Conservation (phyloP, 2,888 invertebrate genomes). For the Pristionchus exspectatus region DNA sequence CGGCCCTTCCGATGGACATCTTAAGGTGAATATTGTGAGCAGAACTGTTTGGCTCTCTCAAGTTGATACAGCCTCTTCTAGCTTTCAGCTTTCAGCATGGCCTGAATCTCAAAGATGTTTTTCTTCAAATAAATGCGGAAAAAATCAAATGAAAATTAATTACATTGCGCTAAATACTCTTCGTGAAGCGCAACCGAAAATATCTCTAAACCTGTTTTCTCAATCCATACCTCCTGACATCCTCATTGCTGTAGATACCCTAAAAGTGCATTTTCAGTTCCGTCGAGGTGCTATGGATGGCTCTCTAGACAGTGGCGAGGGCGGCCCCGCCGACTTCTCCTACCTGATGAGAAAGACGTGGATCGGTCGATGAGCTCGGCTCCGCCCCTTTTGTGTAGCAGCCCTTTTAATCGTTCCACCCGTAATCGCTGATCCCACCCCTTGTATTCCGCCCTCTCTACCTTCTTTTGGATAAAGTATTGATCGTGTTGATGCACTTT, state of each 20-base stretch:
- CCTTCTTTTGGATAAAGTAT: conserved; percentile 12
- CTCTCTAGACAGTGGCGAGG: background rate
- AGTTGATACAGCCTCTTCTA: background rate
- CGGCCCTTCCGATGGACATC: background rate
- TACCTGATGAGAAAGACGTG: conserved; percentile 46
- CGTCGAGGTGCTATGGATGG: conserved; percentile 40
- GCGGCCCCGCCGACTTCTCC: conserved; percentile 15
- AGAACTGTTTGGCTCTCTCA: background rate
- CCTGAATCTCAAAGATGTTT: background rate
- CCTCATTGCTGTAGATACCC: too few species aligned
- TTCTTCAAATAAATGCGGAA: too few species aligned
- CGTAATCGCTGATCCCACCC: background rate
- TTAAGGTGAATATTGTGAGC: background rate
- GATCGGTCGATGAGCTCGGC: conserved; percentile 1
- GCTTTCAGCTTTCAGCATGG: background rate
- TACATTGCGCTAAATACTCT: background rate
- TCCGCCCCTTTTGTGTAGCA: background rate
- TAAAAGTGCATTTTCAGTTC: too few species aligned
- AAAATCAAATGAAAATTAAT: background rate
- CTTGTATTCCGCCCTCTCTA: conserved; percentile 24
- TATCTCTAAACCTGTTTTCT: too few species aligned
- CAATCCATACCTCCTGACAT: background rate
- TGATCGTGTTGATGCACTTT: background rate
- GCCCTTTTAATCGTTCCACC: background rate
- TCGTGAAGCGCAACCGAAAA: too few species aligned